Evolutionary conservation across 1,140 invertebrate species (phyloP).

Genomic region (Helicoverpa zea): DNA sequence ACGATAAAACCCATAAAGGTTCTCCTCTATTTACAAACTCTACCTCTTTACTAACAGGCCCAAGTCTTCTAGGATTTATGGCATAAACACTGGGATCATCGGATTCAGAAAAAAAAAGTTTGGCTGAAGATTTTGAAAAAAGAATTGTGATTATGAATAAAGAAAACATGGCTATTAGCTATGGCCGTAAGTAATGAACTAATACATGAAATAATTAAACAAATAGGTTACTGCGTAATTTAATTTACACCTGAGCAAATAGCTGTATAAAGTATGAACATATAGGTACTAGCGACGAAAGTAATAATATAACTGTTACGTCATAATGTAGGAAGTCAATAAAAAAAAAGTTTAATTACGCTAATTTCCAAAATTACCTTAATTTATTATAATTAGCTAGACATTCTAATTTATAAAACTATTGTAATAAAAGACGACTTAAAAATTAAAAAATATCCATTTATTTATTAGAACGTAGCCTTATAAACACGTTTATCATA

Average conservation of each 20-base stretch:
- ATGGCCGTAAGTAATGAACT: constrained; percentile 21
- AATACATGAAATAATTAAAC: constrained; percentile 1
- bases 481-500: not conserved
- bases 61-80: not conserved
- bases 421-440: not conserved
- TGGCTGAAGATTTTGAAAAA: not conserved
- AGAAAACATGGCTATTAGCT: constrained; percentile 17
- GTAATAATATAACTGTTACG: too few relatives aligned
- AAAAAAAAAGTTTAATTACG: too few relatives aligned
- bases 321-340: not conserved
- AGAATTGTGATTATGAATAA: constrained; percentile 15
- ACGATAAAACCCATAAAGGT: constrained; percentile 58
- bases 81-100: not conserved
- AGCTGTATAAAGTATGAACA: not conserved
- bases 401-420: too few relatives aligned
- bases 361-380: too few relatives aligned
- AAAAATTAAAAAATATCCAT: constrained; percentile 7
- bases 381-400: too few relatives aligned
- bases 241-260: constrained; percentile 14
- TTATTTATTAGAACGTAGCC: not conserved
- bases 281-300: not conserved
- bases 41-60: not conserved
- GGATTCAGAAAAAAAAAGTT: not conserved
- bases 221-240: constrained; percentile 13
- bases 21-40: constrained; percentile 26